Evolutionary conservation across 2,113 vertebrate genomes (phyloP).

Genomic region (Chloropsis cyanopogon): DNA sequence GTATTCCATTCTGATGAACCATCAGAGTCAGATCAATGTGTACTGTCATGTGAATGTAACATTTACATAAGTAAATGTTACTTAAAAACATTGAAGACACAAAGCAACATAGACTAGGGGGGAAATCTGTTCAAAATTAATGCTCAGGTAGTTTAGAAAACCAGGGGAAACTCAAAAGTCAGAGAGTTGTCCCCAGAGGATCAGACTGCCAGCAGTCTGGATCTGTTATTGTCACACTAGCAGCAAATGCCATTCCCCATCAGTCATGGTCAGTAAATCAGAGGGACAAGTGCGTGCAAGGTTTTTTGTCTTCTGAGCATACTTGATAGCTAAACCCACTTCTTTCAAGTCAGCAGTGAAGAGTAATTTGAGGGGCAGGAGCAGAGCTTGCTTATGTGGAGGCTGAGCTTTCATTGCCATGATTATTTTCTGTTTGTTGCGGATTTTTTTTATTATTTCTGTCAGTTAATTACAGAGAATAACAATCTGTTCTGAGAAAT

Average conservation of each 20-base stretch:
- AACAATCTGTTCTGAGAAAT: slow-evolving; percentile 1
- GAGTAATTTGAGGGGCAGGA: not conserved
- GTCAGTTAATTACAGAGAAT: slow-evolving; percentile 35
- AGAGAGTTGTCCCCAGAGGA: not conserved
- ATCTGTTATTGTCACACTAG: not conserved
- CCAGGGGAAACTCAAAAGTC: not conserved
- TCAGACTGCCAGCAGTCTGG: not conserved
- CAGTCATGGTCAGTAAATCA: not conserved
- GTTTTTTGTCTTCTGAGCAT: not conserved
- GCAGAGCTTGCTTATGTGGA: not conserved
- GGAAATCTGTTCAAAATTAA: not conserved
- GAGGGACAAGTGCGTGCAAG: not conserved
- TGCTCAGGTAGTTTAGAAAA: not conserved
- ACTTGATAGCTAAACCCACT: not conserved
- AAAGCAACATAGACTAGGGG: not conserved
- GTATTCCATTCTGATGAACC: not conserved
- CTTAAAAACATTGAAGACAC: not conserved
- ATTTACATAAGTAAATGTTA: not conserved
- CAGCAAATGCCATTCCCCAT: not conserved
- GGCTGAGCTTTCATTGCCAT: not conserved
- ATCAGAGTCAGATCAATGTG: not conserved
- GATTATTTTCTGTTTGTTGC: slow-evolving; percentile 16
- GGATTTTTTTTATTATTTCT: slow-evolving; percentile 13
- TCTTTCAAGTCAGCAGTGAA: not conserved
- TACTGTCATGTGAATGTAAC: not conserved